Evolutionary conservation across 1,140 invertebrate genomes (phyloP).

Genomic region (Conopomorpha cramerella): DNA sequence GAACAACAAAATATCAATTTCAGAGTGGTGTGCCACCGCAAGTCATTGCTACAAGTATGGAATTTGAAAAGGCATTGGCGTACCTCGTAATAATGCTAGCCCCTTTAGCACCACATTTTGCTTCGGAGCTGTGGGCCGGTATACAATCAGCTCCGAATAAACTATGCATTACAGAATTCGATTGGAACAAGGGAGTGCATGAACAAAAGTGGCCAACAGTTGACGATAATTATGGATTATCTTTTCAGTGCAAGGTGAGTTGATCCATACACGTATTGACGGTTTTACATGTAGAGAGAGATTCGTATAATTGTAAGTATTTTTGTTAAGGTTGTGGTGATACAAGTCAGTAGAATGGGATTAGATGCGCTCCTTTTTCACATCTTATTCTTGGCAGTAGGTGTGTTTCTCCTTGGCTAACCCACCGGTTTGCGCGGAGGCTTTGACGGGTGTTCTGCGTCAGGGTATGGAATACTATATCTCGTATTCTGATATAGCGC

Average conservation of each 20-base stretch:
- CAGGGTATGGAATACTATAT: no score
- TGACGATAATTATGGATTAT: slow-evolving; percentile 72
- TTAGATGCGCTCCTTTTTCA: no score
- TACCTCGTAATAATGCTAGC: slow-evolving; percentile 82
- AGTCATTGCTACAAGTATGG: slow-evolving; percentile 67
- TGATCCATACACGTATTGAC: background rate
- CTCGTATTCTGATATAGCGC: no score
- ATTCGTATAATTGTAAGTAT: no score
- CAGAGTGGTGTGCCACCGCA: slow-evolving; percentile 58
- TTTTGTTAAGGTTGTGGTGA: no score
- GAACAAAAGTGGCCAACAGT: slow-evolving; percentile 82
- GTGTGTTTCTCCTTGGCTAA: no score
- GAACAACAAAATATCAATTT: slow-evolving; percentile 12
- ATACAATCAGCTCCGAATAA: slow-evolving; percentile 67
- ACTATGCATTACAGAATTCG: slow-evolving; percentile 39
- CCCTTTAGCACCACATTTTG: slow-evolving; percentile 87
- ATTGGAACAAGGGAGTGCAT: slow-evolving; percentile 68
- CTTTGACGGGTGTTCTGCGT: no score
- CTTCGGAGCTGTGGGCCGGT: slow-evolving; percentile 86
- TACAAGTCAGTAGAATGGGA: no score
- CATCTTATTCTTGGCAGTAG: no score
- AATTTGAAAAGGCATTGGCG: slow-evolving; percentile 80
- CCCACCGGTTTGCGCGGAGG: no score
- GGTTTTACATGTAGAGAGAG: no score
- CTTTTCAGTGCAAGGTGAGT: slow-evolving; percentile 67